These are phyloP conservation scores for Aproaerema taeniolella DNA, from an alignment of 2,888 invertebrate genomes.

Conservation along the genomic window DNA sequence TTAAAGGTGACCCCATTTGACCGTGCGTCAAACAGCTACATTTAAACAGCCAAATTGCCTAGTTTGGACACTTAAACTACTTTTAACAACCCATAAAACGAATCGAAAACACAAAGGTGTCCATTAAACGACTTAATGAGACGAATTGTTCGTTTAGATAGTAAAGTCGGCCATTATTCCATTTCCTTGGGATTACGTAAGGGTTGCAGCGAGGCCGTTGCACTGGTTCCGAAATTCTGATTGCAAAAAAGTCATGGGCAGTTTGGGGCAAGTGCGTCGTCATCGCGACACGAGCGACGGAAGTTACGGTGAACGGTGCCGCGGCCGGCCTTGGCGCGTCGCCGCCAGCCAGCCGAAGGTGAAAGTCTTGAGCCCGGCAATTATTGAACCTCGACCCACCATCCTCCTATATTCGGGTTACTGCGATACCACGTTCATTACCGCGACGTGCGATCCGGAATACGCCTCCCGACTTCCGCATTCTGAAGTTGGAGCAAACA, in stretches of 20 bases:
- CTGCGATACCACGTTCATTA: slow-evolving; percentile 26
- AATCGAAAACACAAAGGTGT: too few species aligned
- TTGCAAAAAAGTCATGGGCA: slow-evolving; percentile 49
- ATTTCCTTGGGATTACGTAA: slow-evolving; percentile 45
- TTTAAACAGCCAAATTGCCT: too few species aligned
- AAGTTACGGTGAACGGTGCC: slow-evolving; percentile 61
- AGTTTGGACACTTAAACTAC: too few species aligned
- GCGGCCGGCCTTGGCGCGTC: slow-evolving; percentile 52
- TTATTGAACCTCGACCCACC: slow-evolving; percentile 69
- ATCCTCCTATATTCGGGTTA: slow-evolving; percentile 59
- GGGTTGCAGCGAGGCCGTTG: slow-evolving; percentile 36
- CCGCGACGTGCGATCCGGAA: slow-evolving; percentile 25
- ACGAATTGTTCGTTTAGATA: too few species aligned
- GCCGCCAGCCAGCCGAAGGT: slow-evolving; percentile 67
- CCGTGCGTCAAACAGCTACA: too few species aligned
- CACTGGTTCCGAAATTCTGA: slow-evolving; percentile 52
- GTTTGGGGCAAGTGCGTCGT: slow-evolving; percentile 18
- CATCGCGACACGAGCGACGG: slow-evolving; percentile 36
- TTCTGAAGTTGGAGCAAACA: slow-evolving; percentile 25
- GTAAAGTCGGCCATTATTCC: neutral
- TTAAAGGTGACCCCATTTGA: slow-evolving; percentile 16
- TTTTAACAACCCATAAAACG: too few species aligned
- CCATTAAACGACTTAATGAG: too few species aligned
- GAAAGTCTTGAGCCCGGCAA: slow-evolving; percentile 70
- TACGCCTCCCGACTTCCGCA: slow-evolving; percentile 41